Percentiles rank a stretch among this genome's conserved stretches.
phyloP scores from a whole-genome alignment of 1,140 invertebrate species.

The Drosophila truncata region DNA sequence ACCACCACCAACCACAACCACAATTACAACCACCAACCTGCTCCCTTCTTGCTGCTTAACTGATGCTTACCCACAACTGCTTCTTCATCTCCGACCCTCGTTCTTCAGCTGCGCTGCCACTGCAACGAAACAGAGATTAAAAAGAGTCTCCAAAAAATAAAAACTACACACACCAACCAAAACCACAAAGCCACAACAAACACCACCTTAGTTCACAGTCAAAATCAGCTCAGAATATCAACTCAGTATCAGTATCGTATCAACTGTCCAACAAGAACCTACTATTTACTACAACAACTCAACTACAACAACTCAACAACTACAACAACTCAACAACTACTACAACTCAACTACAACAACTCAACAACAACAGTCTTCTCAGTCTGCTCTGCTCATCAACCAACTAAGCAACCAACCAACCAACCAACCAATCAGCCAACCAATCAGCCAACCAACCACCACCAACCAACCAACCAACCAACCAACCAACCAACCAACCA shows the following conservation, averaged over 20 bases:
- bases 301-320: constrained; percentile 39
- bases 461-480: constrained; percentile 33
- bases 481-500: constrained; percentile 43
- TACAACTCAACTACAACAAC: constrained; percentile 47
- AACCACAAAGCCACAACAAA: constrained; percentile 35
- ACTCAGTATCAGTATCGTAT: constrained; percentile 40
- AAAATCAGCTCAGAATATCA: constrained; percentile 45
- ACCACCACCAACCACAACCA: constrained; percentile 40
- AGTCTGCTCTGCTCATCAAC: constrained; percentile 65
- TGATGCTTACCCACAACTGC: constrained; percentile 56
- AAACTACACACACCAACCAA: constrained; percentile 43
- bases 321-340: constrained; percentile 39
- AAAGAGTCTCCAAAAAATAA: constrained; percentile 31
- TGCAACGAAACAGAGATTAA: constrained; percentile 21
- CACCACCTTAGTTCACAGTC: constrained; percentile 50
- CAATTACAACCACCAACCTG: constrained; percentile 30
- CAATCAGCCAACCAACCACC: constrained; percentile 35
- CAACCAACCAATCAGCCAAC: constrained; percentile 44
- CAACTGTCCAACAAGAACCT: constrained; percentile 45
- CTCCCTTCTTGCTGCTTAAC: constrained; percentile 47
- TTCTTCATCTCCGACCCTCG: constrained; percentile 53
- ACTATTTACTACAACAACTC: constrained; percentile 42
- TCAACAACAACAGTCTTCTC: constrained; percentile 65
- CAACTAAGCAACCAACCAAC: constrained; percentile 45
- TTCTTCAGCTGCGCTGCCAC: constrained; percentile 52